Evolutionary conservation across 2,888 invertebrate genomes (phyloP).

Genomic region (Yponomeuta sedellus): DNA sequence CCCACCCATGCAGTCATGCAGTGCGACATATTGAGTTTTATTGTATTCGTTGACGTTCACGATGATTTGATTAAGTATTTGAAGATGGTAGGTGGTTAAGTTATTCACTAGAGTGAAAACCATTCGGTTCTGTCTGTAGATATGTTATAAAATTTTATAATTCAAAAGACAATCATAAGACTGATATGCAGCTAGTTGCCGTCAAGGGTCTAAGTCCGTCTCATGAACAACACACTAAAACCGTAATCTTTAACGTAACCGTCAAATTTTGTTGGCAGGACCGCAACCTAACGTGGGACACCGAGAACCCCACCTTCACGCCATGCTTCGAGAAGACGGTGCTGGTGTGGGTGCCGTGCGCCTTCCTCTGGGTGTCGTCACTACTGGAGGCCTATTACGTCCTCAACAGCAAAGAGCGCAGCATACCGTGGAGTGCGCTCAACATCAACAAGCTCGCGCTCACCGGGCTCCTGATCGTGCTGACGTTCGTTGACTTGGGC

Average conservation of each 20-base stretch:
- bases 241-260: too few relatives aligned
- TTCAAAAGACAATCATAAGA: too few relatives aligned
- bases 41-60: too few relatives aligned
- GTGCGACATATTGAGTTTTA: too few relatives aligned
- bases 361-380: slow-evolving; percentile 86
- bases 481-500: slow-evolving; percentile 82
- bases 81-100: too few relatives aligned
- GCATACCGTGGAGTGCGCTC: slow-evolving; percentile 86
- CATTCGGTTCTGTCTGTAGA: too few relatives aligned
- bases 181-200: too few relatives aligned
- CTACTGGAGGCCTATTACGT: slow-evolving; percentile 86
- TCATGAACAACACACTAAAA: too few relatives aligned
- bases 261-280: slow-evolving; percentile 79
- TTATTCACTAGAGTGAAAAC: too few relatives aligned
- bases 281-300: slow-evolving; percentile 84
- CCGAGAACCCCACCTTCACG: slow-evolving; percentile 89
- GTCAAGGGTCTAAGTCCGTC: not conserved
- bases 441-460: slow-evolving; percentile 83
- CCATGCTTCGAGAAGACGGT: slow-evolving; percentile 95
- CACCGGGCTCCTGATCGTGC: slow-evolving; percentile 78
- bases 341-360: slow-evolving; percentile 92
- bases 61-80: too few relatives aligned
- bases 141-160: too few relatives aligned
- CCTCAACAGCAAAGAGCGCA: slow-evolving; percentile 82
- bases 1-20: too few relatives aligned